Evolutionary conservation across 2,888 invertebrate genomes (phyloP).

Genomic region (Heliconius cydno): DNA sequence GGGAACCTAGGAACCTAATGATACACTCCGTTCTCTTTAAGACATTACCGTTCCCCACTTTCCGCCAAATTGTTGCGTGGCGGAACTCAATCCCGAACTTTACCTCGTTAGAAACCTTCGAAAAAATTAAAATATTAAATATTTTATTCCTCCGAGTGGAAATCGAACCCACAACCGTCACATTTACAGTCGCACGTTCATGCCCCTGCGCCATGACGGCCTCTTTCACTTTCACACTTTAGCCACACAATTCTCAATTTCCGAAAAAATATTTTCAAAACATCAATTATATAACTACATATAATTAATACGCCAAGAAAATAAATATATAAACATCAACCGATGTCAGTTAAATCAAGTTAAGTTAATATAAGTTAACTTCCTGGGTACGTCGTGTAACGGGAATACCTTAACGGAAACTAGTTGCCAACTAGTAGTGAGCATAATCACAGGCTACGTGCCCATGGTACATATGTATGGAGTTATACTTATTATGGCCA

Average conservation of each 20-base stretch:
- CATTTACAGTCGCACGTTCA: neutral
- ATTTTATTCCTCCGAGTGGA: neutral
- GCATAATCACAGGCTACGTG: slow-evolving; percentile 17
- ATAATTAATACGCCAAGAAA: too few species aligned
- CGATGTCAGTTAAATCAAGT: neutral
- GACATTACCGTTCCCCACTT: too few species aligned
- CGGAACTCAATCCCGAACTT: neutral
- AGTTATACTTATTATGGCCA: neutral
- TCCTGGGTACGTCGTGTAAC: slow-evolving; percentile 22
- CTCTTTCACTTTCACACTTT: neutral
- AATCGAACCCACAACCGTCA: neutral
- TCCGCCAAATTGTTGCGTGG: too few species aligned
- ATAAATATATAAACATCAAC: neutral
- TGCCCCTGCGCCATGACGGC: neutral
- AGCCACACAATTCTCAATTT: neutral
- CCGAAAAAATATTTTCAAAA: too few species aligned
- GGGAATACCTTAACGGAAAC: slow-evolving; percentile 26
- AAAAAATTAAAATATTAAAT: neutral
- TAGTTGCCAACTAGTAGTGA: slow-evolving; percentile 25
- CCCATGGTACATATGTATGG: neutral
- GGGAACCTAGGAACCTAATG: neutral
- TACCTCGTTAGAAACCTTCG: neutral
- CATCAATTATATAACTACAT: too few species aligned
- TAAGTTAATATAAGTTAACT: neutral
- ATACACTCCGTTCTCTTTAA: too few species aligned